Evolutionary conservation across 2,888 invertebrate species (phyloP).

Genomic region (Hypena proboscidalis): DNA sequence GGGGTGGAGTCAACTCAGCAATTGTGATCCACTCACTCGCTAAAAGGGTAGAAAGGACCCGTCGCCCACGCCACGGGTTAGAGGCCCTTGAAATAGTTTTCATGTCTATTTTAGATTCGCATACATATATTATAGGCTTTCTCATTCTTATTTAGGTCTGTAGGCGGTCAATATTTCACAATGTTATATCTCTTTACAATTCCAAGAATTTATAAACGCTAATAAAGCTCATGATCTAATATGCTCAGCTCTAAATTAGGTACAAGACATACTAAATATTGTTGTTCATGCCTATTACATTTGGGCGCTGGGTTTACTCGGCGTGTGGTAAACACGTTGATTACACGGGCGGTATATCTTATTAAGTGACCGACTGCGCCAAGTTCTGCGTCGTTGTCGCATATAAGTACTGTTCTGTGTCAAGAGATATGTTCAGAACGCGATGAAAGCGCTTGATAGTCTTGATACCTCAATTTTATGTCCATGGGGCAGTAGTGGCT

Average conservation of each 20-base stretch:
- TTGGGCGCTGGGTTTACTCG: not conserved
- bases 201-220: not conserved
- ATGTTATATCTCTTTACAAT: not conserved
- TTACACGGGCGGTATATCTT: not conserved
- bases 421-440: conserved; percentile 26
- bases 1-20: conserved; percentile 40
- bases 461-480: conserved; percentile 37
- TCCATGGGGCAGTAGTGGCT: conserved; percentile 46
- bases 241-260: not conserved
- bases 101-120: conserved; percentile 44
- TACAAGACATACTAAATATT: not conserved
- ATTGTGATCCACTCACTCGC: conserved; percentile 50
- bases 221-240: not conserved
- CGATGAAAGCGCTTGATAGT: conserved; percentile 34
- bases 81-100: conserved; percentile 46
- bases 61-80: conserved; percentile 38
- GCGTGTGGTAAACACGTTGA: not conserved
- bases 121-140: conserved; percentile 18
- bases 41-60: conserved; percentile 60
- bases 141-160: conserved; percentile 17
- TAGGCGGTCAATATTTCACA: conserved; percentile 5
- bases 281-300: too few species aligned
- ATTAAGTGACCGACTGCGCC: conserved; percentile 3
- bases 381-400: conserved; percentile 1
- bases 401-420: conserved; percentile 13